A percentile compares a stretch with the other conserved stretches of the same genome.
Conservation (phyloP, 2,797 vertebrate genomes). For the Gymnodraco acuticeps region DNA sequence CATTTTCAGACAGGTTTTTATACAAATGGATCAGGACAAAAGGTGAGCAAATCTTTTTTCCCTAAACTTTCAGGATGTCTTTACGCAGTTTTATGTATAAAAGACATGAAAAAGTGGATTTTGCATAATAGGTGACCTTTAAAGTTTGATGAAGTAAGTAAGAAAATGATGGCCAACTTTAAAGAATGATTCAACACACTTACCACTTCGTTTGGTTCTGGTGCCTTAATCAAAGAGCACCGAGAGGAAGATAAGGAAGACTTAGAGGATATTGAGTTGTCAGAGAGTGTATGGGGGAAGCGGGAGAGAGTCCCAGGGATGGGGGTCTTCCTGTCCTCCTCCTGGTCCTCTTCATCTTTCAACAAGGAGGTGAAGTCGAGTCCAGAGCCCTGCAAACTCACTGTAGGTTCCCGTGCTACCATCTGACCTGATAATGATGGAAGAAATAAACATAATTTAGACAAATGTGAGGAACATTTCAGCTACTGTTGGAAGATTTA, state of each 20-base stretch:
- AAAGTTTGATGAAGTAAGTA: not conserved
- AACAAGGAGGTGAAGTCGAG: slow-evolving; percentile 93
- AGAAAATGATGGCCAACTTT: not conserved
- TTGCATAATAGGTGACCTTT: no score
- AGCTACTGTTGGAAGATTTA: no score
- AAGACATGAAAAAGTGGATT: no score
- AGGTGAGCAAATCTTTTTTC: no score
- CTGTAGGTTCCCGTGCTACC: slow-evolving; percentile 89
- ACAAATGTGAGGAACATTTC: not conserved
- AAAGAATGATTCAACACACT: slow-evolving; percentile 3
- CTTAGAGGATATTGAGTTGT: slow-evolving; percentile 84
- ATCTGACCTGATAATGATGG: slow-evolving; percentile 83
- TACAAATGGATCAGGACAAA: no score
- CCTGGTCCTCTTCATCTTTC: slow-evolving; percentile 88
- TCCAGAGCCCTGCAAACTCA: slow-evolving; percentile 90
- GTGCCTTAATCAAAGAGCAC: slow-evolving; percentile 87
- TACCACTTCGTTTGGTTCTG: slow-evolving; percentile 80
- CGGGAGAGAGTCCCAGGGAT: slow-evolving; percentile 48
- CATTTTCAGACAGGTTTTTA: no score
- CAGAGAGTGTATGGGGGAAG: slow-evolving; percentile 83
- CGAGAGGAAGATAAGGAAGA: slow-evolving; percentile 90
- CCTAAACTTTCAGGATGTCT: no score
- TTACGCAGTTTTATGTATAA: no score
- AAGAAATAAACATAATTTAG: not conserved
- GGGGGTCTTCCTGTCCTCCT: slow-evolving; percentile 72